Base-by-base conservation (phyloP, 2,113 vertebrate species). In the Dipodomys spectabilis region DNA sequence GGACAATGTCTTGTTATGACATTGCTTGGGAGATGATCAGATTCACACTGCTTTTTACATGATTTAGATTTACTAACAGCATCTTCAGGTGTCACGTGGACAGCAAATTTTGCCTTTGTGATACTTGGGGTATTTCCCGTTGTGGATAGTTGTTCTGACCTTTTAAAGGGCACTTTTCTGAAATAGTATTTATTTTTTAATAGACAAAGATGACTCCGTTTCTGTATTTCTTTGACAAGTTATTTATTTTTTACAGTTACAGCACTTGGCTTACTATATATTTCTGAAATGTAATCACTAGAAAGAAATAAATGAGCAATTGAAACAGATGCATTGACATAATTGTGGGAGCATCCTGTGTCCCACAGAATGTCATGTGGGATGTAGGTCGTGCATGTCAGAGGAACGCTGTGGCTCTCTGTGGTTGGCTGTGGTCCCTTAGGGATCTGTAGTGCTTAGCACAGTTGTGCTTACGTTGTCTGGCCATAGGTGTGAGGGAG, bases 181-280 rank as follows among this genome's bases (percentile, higher is more conserved):
- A 1, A 79, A 44, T 1, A 62, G 30, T 45, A 49, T 82, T 20
- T 60, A 20, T 68, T 44, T 64, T 72, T 68, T 27, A 83, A 73
- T 44, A 87, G 93, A 65, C 57, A 92, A 87, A 92, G 69, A 88
- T 64, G 39, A 83, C 35, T 69, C 28, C 83, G 57, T 94, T 83
- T 94, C 87, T 89, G 13, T 78, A 22, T 11, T 32, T 94, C 30
- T 71, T 4, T 95, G 81, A 88, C 88, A 91, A 93, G 53, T 4
- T 45, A 77, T 67, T 95, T 95, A 97, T 95, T 95, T 84, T 84
- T 18, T 22, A 73, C 83, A 75, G 85, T 86, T 83, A 75, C 4
- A 88, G 68, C 30, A 81, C 27, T 19, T 92, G 68, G 65, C 27
- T 57, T 82, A 18, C 71, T 90, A 39, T 19, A 57, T 53, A 79